Evolutionary conservation across 2,888 invertebrate species (phyloP).

Genomic region (Galerucella pusilla): DNA sequence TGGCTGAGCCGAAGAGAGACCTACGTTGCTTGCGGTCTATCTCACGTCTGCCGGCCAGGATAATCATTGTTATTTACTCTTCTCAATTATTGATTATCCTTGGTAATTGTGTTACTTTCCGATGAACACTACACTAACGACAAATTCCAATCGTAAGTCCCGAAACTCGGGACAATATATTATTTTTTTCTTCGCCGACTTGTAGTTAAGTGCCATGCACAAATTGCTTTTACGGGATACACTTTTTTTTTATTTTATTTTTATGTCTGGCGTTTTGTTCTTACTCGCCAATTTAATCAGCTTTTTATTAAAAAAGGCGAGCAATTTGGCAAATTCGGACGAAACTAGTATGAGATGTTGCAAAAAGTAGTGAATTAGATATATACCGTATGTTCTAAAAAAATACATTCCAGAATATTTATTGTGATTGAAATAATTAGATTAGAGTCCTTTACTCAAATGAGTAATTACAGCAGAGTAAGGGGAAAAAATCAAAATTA

Average conservation of each 20-base stretch:
- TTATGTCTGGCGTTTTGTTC: constrained; percentile 17
- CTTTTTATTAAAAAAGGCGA: neutral
- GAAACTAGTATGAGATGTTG: neutral
- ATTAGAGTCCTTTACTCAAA: too few species aligned
- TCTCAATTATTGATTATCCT: constrained; percentile 63
- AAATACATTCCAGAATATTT: neutral
- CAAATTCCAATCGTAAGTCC: constrained; percentile 38
- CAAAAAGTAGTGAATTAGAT: neutral
- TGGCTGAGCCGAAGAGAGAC: constrained; percentile 35
- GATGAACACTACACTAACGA: constrained; percentile 41
- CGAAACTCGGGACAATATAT: constrained; percentile 35
- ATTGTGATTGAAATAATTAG: too few species aligned
- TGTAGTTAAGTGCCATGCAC: constrained; percentile 32
- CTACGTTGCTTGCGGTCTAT: constrained; percentile 43
- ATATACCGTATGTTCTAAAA: constrained; percentile 1
- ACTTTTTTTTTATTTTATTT: constrained; percentile 7
- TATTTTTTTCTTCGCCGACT: constrained; percentile 31
- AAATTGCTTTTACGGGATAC: constrained; percentile 27
- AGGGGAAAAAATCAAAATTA: too few species aligned
- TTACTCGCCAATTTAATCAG: neutral
- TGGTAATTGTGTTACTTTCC: constrained; percentile 59
- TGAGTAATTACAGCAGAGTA: too few species aligned
- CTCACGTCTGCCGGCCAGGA: constrained; percentile 60
- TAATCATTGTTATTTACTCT: constrained; percentile 63
- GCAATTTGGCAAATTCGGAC: neutral